Percentiles rank a stretch among this genome's conserved stretches.
Conservation (phyloP, 2,113 vertebrate genomes). For the Clarias magur region DNA sequence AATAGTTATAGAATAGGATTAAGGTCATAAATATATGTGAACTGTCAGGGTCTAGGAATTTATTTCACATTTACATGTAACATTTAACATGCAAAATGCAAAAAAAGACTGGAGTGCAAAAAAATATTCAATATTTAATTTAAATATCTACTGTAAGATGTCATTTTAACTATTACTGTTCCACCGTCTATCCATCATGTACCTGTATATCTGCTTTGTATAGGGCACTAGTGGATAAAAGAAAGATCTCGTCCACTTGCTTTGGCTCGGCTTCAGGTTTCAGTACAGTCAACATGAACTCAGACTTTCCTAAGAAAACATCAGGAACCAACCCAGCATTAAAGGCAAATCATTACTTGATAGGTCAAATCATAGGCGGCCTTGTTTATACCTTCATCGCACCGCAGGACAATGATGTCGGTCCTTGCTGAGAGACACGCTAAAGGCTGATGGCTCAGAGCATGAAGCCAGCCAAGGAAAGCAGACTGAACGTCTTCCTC, state of each 20-base stretch:
- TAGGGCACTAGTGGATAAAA: constrained; percentile 78
- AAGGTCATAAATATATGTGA: neutral
- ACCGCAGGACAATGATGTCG: constrained; percentile 72
- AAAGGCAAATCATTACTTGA: neutral
- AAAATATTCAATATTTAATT: neutral
- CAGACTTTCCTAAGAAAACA: constrained; percentile 69
- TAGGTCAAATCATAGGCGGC: neutral
- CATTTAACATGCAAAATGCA: neutral
- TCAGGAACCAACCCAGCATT: neutral
- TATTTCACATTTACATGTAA: neutral
- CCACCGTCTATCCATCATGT: constrained; percentile 33
- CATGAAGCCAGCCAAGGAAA: constrained; percentile 84
- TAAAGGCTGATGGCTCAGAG: constrained; percentile 73
- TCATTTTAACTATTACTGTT: neutral
- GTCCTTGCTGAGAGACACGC: constrained; percentile 78
- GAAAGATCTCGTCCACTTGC: constrained; percentile 77
- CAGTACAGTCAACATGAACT: constrained; percentile 78
- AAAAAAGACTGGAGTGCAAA: neutral
- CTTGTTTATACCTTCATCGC: constrained; percentile 73
- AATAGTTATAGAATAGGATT: neutral
- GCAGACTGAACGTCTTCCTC: constrained; percentile 79
- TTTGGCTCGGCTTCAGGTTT: constrained; percentile 70
- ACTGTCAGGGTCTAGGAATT: neutral
- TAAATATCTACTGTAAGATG: neutral
- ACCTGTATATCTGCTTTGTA: constrained; percentile 85